Conservation (phyloP, 2,113 vertebrate genomes). For the Narcine bancroftii region DNA sequence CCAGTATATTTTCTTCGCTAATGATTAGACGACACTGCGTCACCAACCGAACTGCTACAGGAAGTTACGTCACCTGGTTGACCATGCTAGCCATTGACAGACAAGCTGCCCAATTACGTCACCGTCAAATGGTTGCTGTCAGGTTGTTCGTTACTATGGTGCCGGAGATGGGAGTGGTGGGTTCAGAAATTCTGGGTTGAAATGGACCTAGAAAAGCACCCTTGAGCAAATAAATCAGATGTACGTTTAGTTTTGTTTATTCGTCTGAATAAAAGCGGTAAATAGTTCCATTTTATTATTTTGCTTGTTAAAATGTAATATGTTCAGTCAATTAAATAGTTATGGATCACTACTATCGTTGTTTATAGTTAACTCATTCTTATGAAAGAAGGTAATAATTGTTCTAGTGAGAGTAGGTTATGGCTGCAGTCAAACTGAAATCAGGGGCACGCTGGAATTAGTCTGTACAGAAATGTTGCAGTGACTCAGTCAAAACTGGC, state of each 20-base stretch:
- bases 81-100: neutral
- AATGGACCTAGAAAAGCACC: neutral
- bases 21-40: conserved; percentile 16
- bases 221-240: neutral
- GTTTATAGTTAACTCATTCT: neutral
- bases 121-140: neutral
- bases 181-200: neutral
- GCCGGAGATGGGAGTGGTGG: neutral
- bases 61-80: neutral
- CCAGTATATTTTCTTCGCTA: neutral
- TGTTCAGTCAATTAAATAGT: neutral
- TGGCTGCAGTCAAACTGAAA: neutral
- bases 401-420: neutral
- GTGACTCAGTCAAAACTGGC: neutral
- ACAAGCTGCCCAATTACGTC: neutral
- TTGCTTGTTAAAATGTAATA: neutral
- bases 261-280: neutral
- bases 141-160: conserved; percentile 1
- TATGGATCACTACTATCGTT: neutral
- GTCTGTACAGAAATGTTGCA: neutral
- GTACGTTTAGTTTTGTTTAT: neutral
- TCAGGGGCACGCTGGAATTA: neutral
- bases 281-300: neutral
- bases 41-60: conserved; percentile 24
- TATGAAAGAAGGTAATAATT: neutral